Percentiles rank a stretch among this genome's conserved stretches.
These are phyloP conservation scores for Distichodus sexfasciatus DNA, from an alignment of 2,797 vertebrate genomes.

Conservation along the genomic window DNA sequence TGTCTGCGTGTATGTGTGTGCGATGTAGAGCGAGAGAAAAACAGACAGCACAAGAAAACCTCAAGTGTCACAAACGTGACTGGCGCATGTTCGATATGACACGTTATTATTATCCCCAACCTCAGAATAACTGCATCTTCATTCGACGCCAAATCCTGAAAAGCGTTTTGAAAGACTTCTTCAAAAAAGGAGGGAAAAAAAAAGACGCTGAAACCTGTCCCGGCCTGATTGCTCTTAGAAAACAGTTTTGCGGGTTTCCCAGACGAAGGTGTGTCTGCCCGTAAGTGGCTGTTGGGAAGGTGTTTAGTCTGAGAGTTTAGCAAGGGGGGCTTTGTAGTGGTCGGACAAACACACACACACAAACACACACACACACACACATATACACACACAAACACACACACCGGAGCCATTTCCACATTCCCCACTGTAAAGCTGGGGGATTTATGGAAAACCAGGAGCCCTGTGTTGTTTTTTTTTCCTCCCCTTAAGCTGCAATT, in stretches of 20 bases:
- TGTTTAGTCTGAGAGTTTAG: constrained; percentile 50
- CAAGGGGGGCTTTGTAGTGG: constrained; percentile 49
- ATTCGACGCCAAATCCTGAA: constrained; percentile 32
- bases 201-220: constrained; percentile 21
- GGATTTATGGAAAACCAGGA: constrained; percentile 48
- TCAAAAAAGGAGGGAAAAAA: too few species aligned
- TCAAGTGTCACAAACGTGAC: background rate
- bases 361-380: too few species aligned
- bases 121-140: constrained; percentile 8
- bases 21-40: constrained; percentile 7
- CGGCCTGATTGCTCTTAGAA: constrained; percentile 29
- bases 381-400: too few species aligned
- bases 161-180: constrained; percentile 27
- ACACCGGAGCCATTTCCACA: constrained; percentile 44
- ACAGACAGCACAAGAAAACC: constrained; percentile 31
- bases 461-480: constrained; percentile 33
- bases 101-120: background rate
- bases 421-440: constrained; percentile 39
- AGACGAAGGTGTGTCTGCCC: constrained; percentile 49
- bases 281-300: constrained; percentile 50
- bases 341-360: constrained; percentile 42
- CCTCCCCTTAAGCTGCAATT: constrained; percentile 39
- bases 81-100: constrained; percentile 7
- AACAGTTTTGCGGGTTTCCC: constrained; percentile 40
- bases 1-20: constrained; percentile 11